Conservation (phyloP, 2,888 invertebrate species). For the Acanthococcus lagerstroemiae region DNA sequence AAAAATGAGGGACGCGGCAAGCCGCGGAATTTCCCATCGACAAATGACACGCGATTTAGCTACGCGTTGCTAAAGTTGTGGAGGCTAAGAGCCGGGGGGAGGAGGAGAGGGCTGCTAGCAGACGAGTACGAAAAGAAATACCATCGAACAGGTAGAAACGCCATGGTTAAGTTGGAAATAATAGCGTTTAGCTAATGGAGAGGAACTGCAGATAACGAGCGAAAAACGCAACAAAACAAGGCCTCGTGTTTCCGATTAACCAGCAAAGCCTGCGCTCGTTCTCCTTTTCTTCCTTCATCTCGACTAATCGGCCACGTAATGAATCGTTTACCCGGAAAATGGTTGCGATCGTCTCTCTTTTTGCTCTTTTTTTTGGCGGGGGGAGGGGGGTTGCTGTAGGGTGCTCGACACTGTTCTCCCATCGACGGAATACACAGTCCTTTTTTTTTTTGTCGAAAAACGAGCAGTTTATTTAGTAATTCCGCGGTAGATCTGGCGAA, state of each 20-base stretch:
- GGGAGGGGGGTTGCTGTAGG: too few relatives aligned
- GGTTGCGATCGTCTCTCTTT: background rate
- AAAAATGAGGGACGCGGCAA: slow-evolving; percentile 5
- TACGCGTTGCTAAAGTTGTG: too few relatives aligned
- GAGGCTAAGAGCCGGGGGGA: slow-evolving; percentile 1
- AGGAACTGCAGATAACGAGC: slow-evolving; percentile 28
- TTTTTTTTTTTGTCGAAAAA: too few relatives aligned
- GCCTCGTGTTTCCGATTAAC: slow-evolving; percentile 22
- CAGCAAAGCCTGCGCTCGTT: too few relatives aligned
- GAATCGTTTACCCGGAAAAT: slow-evolving; percentile 24
- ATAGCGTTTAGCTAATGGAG: slow-evolving; percentile 23
- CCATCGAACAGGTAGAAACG: slow-evolving; percentile 11
- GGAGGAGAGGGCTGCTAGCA: background rate
- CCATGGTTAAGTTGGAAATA: slow-evolving; percentile 23
- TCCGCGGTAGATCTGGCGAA: too few relatives aligned
- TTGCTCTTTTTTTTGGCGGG: background rate
- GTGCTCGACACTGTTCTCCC: too few relatives aligned
- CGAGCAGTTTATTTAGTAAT: too few relatives aligned
- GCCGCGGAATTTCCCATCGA: slow-evolving; percentile 27
- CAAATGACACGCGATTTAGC: slow-evolving; percentile 30
- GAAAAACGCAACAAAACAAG: slow-evolving; percentile 21
- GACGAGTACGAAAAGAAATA: background rate
- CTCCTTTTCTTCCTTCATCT: slow-evolving; percentile 5
- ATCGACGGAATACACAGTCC: too few relatives aligned
- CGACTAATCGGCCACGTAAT: slow-evolving; percentile 22